phyloP scores from a whole-genome alignment of 1,140 invertebrate genomes.

The Ylistrum balloti region DNA sequence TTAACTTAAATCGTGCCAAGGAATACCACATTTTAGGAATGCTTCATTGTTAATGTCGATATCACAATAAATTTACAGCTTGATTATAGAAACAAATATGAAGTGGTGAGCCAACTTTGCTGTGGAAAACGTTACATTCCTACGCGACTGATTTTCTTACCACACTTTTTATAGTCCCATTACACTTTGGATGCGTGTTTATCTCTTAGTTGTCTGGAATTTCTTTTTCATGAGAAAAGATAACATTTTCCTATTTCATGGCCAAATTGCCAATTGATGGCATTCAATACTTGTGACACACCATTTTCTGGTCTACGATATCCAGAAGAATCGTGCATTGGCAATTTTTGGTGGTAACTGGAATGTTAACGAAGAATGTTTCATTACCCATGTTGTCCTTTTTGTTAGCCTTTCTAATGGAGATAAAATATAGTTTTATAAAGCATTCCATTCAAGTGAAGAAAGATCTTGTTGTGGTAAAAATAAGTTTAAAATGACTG shows the following conservation, averaged over 20 bases:
- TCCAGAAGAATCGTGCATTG: not conserved
- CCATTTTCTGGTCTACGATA: constrained; percentile 16
- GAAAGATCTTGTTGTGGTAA: not conserved
- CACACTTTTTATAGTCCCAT: not conserved
- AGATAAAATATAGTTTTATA: not conserved
- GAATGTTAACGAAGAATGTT: not conserved
- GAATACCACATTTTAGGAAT: not conserved
- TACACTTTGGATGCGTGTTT: not conserved
- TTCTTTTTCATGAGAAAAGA: constrained; percentile 17
- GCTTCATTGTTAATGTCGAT: constrained; percentile 13
- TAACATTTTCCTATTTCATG: constrained; percentile 24
- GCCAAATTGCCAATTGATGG: constrained; percentile 1
- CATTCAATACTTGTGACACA: not conserved
- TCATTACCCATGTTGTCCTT: not conserved
- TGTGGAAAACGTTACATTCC: not conserved
- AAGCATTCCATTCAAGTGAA: not conserved
- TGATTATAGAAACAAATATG: not conserved
- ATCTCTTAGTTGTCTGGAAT: not conserved
- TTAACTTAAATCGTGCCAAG: not conserved
- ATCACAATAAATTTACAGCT: not conserved
- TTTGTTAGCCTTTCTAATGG: not conserved
- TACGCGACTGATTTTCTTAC: not conserved
- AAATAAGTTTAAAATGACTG: not conserved
- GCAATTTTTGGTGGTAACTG: not conserved
- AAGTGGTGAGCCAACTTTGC: not conserved